Percentiles rank a stretch among this genome's conserved stretches.
phyloP scores from a whole-genome alignment of 2,888 invertebrate species.

The Cosmia trapezina region DNA sequence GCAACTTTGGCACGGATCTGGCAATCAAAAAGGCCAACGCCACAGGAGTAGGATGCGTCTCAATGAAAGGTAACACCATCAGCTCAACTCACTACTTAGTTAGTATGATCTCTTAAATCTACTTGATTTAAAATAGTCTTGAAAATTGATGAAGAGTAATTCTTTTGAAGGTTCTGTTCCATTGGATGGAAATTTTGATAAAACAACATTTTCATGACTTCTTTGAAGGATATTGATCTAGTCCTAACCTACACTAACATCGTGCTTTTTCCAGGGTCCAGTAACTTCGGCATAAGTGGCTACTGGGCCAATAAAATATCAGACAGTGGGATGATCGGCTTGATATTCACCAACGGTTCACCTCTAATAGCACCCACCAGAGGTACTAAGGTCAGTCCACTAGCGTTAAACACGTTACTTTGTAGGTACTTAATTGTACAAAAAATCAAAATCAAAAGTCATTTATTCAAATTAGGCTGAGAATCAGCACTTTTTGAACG shows the following conservation, averaged over 20 bases:
- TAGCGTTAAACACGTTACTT: background rate
- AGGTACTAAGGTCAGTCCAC: conserved; percentile 26
- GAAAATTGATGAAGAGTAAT: background rate
- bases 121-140: too few species aligned
- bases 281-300: conserved; percentile 33
- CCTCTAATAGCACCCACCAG: conserved; percentile 41
- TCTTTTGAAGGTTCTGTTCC: background rate
- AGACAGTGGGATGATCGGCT: conserved; percentile 16
- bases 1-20: conserved; percentile 9
- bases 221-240: background rate
- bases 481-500: too few species aligned
- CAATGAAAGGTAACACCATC: conserved; percentile 26
- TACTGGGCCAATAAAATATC: conserved; percentile 32
- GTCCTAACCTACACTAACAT: background rate
- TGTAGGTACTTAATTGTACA: background rate
- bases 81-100: background rate
- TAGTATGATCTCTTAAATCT: background rate
- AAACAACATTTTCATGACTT: background rate
- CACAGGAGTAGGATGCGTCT: conserved; percentile 17
- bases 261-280: conserved; percentile 16
- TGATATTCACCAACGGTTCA: conserved; percentile 24
- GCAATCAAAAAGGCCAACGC: conserved; percentile 1
- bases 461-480: too few species aligned
- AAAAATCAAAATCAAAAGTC: too few species aligned
- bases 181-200: background rate